These are phyloP conservation scores for Leptodactylus fuscus DNA, from an alignment of 2,113 vertebrate species.

Conservation along the genomic window DNA sequence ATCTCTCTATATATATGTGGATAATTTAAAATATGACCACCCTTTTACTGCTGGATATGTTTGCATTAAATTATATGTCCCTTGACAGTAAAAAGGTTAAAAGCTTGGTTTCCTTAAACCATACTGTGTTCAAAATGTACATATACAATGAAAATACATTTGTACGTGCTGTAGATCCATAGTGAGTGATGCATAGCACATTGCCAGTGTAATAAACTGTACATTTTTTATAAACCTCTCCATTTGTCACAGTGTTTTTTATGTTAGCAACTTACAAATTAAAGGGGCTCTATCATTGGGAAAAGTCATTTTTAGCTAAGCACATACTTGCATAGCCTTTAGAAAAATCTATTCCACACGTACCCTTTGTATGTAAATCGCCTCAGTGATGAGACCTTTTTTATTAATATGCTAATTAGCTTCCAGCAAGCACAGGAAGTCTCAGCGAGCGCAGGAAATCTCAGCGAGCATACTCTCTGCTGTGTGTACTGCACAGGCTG, in stretches of 20 bases:
- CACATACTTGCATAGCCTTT: too few relatives aligned
- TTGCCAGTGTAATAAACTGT: conserved; percentile 88
- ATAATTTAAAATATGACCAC: conserved; percentile 55
- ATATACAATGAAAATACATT: conserved; percentile 78
- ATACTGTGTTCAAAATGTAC: conserved; percentile 74
- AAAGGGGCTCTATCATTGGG: neutral
- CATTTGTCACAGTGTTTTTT: neutral
- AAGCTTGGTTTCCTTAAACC: conserved; percentile 52
- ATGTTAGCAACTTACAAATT: neutral
- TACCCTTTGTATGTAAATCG: too few relatives aligned
- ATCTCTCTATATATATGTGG: conserved; percentile 59
- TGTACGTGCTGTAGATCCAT: conserved; percentile 90
- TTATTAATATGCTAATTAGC: too few relatives aligned
- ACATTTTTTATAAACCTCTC: conserved; percentile 77
- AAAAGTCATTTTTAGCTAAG: too few relatives aligned
- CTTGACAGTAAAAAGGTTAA: neutral
- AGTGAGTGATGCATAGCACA: conserved; percentile 73
- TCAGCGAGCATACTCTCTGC: too few relatives aligned
- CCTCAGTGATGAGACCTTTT: too few relatives aligned
- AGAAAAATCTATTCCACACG: too few relatives aligned
- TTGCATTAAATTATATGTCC: neutral
- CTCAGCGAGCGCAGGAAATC: too few relatives aligned
- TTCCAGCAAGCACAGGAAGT: too few relatives aligned
- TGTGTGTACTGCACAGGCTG: too few relatives aligned
- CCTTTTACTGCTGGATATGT: conserved; percentile 16